Percentiles rank a stretch among this genome's conserved stretches.
phyloP scores from a whole-genome alignment of 2,113 vertebrate species.

The Coryphaenoides rupestris region DNA sequence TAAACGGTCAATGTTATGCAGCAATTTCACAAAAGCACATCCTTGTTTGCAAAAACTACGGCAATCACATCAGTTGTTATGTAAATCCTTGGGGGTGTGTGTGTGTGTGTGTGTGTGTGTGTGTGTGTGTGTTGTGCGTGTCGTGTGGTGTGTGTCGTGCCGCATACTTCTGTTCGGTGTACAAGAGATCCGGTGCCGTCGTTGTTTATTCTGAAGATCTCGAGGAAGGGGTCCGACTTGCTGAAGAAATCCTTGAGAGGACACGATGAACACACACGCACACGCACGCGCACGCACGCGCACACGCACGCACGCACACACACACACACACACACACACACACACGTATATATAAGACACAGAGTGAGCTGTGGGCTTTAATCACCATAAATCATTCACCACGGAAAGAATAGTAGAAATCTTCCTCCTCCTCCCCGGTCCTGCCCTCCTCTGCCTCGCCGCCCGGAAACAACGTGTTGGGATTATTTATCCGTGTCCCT shows the following conservation, averaged over 20 bases:
- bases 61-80: too few relatives aligned
- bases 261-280: conserved; percentile 13
- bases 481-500: conserved; percentile 58
- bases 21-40: too few relatives aligned
- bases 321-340: conserved; percentile 16
- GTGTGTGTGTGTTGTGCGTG: background rate
- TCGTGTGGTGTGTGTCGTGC: conserved; percentile 11
- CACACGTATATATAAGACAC: conserved; percentile 17
- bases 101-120: background rate
- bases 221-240: conserved; percentile 97
- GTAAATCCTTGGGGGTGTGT: background rate
- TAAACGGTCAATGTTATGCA: too few relatives aligned
- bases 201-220: conserved; percentile 95
- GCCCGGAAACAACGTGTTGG: conserved; percentile 51
- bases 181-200: conserved; percentile 96
- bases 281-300: conserved; percentile 3
- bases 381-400: conserved; percentile 49
- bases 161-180: conserved; percentile 90
- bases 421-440: conserved; percentile 7
- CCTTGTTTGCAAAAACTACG: too few relatives aligned
- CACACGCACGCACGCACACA: background rate
- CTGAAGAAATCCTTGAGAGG: conserved; percentile 96
- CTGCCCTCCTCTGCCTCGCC: conserved; percentile 6
- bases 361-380: conserved; percentile 33
- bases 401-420: conserved; percentile 6